Conservation (phyloP, 2,797 vertebrate species). For the Phrynocephalus forsythii region DNA sequence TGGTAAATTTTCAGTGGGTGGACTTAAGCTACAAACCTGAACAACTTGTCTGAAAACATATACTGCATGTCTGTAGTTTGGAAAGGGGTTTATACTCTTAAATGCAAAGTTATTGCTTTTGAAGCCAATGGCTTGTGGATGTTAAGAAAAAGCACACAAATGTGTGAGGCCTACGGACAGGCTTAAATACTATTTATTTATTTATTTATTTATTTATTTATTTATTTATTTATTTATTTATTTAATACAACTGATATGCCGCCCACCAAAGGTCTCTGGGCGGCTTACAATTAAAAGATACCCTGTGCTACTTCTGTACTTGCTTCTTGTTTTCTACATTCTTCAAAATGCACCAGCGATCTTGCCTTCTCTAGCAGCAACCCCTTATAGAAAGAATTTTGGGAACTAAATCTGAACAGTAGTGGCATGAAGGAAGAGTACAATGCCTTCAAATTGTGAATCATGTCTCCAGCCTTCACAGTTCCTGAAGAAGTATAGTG, state of each 20-base stretch:
- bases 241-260: too few relatives aligned
- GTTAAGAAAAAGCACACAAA: neutral
- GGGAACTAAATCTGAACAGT: neutral
- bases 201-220: too few relatives aligned
- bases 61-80: neutral
- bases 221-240: too few relatives aligned
- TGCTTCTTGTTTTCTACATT: too few relatives aligned
- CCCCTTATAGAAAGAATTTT: neutral
- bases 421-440: neutral
- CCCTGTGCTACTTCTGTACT: neutral
- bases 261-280: too few relatives aligned
- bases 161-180: neutral
- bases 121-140: too few relatives aligned
- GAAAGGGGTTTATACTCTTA: too few relatives aligned
- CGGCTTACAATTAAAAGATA: neutral
- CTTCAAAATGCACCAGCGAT: too few relatives aligned
- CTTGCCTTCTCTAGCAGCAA: too few relatives aligned
- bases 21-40: neutral
- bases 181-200: neutral
- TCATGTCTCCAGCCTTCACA: neutral
- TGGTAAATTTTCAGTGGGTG: neutral
- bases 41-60: neutral
- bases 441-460: neutral
- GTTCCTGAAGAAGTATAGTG: neutral
- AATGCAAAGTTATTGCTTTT: too few relatives aligned